A percentile compares a stretch with the other conserved stretches of the same genome.
phyloP scores from a whole-genome alignment of 2,797 vertebrate species.

The Poecilia gillii region DNA sequence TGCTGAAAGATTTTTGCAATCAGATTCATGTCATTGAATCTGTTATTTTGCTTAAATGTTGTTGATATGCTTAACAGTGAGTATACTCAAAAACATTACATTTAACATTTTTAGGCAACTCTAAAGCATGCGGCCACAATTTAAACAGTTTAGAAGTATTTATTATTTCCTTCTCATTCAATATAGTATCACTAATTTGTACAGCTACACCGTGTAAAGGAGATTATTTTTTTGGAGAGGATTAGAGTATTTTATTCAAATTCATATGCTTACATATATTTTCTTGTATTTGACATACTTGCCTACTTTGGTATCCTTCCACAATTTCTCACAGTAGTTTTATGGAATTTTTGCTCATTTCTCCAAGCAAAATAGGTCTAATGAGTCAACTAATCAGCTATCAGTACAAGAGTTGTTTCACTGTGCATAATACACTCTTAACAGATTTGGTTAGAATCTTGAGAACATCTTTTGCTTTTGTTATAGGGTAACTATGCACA shows the following conservation, averaged over 20 bases:
- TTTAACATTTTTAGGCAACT: not conserved
- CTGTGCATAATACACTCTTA: not conserved
- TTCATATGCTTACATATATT: not conserved
- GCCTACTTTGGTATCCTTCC: not conserved
- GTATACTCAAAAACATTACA: not conserved
- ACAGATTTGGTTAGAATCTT: not conserved
- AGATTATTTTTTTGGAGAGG: no score
- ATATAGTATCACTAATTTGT: not conserved
- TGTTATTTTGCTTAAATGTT: not conserved
- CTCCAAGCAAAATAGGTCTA: not conserved
- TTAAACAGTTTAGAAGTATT: not conserved
- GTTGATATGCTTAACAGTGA: not conserved
- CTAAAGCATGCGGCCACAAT: not conserved
- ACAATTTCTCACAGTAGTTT: not conserved
- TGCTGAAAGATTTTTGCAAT: not conserved
- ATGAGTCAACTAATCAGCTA: not conserved
- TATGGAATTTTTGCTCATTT: not conserved
- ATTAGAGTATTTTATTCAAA: not conserved
- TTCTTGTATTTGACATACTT: not conserved
- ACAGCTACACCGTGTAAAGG: not conserved
- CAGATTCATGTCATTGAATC: not conserved
- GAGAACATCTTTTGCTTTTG: not conserved
- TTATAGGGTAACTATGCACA: not conserved
- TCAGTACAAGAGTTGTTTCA: not conserved
- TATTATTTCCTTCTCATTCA: not conserved